Evolutionary conservation across 1,140 invertebrate species (phyloP), one percentile per base, ranked within the genome.

Genomic region (Aphelenchoides besseyi): DNA sequence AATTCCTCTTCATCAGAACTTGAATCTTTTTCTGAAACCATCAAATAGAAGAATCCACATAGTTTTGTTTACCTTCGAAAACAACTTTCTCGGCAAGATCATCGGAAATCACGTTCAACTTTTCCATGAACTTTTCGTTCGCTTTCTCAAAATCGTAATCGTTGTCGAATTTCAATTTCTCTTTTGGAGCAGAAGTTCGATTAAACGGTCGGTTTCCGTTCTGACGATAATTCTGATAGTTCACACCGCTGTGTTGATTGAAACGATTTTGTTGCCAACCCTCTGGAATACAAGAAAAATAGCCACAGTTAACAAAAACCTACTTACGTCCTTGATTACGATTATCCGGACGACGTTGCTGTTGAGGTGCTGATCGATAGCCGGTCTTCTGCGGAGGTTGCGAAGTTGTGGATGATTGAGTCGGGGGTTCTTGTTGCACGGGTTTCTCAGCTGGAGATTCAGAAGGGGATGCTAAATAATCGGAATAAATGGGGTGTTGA

Each of bases 91-190:
- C 36, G 36, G 32, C 36, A 37, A 74, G 29, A 53, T 75, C 70
- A 23, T 73, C 63, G 16, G 69, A 32, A 37, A 52, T 35, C 57
- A 48, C 62, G 28, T 29, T 70, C 5, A 81, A 69, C 2, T 74
- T 59, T 61, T 81, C 75, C 18, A 95, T 91, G 86, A 97, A 97
- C 85, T 96, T 90, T 33, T 91, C 93, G 86, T 98, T 97, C 5
- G 94, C 93, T 85, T 94, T 91, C 85, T 98, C 95, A 86, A 98
- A 98, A 87, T 98, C 95, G 85, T 93, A 98, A 78, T 97, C 94
- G 63, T 90, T 91, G 69, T 97, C 93, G 86, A 97, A 97, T 82
- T 94, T 95, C 52, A 95, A 88, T 2, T 89, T 90, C 30, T 73
- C 48, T 57, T 74, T 75, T 3, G 74, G 59, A n/a, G 71, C 55